Evolutionary conservation across 2,797 vertebrate species (phyloP).

Genomic region (Lateolabrax maculatus): DNA sequence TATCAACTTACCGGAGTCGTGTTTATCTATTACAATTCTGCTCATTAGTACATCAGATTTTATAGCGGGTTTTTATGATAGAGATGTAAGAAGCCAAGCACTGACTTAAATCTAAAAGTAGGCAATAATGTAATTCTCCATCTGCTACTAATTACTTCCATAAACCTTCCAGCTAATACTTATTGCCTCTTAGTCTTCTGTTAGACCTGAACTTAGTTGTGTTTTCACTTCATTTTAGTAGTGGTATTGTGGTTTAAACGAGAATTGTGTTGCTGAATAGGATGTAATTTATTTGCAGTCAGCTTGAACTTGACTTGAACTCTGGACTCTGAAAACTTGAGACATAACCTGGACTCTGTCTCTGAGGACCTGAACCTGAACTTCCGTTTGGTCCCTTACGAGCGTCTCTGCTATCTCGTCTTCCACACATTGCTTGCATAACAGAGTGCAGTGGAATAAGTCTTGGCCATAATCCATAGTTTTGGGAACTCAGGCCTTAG

Average conservation of each 20-base stretch:
- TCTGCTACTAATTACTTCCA: not conserved
- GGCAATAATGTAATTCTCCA: not conserved
- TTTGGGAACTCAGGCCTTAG: slow-evolving; percentile 52
- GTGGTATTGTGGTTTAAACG: not conserved
- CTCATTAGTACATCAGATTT: not conserved
- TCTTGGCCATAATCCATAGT: slow-evolving; percentile 39
- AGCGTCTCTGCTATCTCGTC: slow-evolving; percentile 8
- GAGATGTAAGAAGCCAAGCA: not conserved
- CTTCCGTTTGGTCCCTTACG: slow-evolving; percentile 11
- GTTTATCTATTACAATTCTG: not conserved
- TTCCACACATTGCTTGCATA: slow-evolving; percentile 6
- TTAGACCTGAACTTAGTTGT: not conserved
- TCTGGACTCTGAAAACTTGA: slow-evolving; percentile 15
- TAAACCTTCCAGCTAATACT: not conserved
- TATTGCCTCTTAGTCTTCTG: not conserved
- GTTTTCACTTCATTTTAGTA: not conserved
- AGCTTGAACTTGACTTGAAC: slow-evolving; percentile 16
- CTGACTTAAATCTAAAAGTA: not conserved
- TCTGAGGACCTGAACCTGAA: not conserved
- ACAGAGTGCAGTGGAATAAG: slow-evolving; percentile 16
- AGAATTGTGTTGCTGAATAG: not conserved
- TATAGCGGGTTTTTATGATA: not conserved
- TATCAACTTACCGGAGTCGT: not conserved
- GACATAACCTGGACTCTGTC: slow-evolving; percentile 8
- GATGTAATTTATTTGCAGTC: not conserved